phyloP scores from a whole-genome alignment of 1,140 invertebrate species.

The Drosophila funebris region DNA sequence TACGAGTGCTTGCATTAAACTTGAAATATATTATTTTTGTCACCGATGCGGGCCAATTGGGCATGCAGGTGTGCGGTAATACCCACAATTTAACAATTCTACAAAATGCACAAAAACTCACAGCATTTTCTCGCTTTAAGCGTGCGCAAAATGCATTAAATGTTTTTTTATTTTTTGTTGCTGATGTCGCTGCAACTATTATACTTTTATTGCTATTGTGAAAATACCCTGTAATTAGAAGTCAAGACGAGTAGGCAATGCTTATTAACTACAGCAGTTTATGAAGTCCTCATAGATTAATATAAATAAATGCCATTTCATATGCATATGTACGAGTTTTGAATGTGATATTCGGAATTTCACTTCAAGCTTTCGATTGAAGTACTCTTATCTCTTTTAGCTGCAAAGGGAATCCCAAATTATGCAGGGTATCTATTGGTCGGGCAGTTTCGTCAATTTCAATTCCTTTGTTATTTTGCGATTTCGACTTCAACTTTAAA shows the following conservation, averaged over 20 bases:
- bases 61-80: conserved; percentile 72
- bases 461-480: conserved; percentile 33
- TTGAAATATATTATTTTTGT: conserved; percentile 58
- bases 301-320: too few species aligned
- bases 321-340: too few species aligned
- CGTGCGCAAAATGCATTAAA: conserved; percentile 74
- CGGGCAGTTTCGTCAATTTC: neutral
- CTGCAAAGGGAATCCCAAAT: too few species aligned
- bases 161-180: conserved; percentile 49
- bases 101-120: conserved; percentile 54
- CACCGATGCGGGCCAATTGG: conserved; percentile 65
- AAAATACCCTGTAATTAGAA: conserved; percentile 28
- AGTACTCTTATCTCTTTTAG: too few species aligned
- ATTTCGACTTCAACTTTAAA: conserved; percentile 27
- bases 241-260: neutral
- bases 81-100: conserved; percentile 27
- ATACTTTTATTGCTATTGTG: conserved; percentile 13
- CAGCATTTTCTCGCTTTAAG: conserved; percentile 73
- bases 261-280: too few species aligned
- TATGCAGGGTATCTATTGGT: neutral
- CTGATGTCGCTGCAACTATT: conserved; percentile 26
- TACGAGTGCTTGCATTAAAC: conserved; percentile 50
- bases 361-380: too few species aligned
- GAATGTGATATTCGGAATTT: too few species aligned
- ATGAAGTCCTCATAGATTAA: too few species aligned